Conservation (phyloP, 2,797 vertebrate species). For the Sandelia bainsii region DNA sequence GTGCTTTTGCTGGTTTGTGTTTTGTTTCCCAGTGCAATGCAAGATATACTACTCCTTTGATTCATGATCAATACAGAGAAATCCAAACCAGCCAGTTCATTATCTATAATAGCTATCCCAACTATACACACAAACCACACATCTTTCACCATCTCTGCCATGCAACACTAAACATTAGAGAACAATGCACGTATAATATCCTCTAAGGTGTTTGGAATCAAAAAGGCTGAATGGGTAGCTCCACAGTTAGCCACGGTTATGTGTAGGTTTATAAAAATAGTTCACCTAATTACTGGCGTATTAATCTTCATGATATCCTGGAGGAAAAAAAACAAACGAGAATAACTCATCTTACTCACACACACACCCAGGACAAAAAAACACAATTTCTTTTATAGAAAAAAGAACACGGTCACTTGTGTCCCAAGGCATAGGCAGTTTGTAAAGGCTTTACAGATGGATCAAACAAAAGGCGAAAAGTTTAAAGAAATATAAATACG, state of each 20-base stretch:
- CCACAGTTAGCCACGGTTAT: not conserved
- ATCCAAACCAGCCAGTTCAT: constrained; percentile 20
- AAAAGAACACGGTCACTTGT: constrained; percentile 9
- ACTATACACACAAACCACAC: not conserved
- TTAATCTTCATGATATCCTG: constrained; percentile 21
- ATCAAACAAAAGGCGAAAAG: constrained; percentile 14
- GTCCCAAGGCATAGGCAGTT: constrained; percentile 10
- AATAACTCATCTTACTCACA: constrained; percentile 6
- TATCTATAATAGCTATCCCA: constrained; percentile 28
- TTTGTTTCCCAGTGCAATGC: constrained; percentile 15
- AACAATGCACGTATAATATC: not conserved
- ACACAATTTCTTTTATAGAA: not conserved
- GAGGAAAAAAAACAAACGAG: not conserved
- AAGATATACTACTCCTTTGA: constrained; percentile 10
- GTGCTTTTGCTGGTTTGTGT: constrained; percentile 1
- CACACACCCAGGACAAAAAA: constrained; percentile 10
- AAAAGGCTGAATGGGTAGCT: not conserved
- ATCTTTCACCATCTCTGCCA: not conserved
- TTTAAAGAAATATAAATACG: constrained; percentile 13
- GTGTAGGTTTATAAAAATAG: not conserved
- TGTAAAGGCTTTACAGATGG: constrained; percentile 13
- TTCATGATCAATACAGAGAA: constrained; percentile 25
- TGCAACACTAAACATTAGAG: not conserved
- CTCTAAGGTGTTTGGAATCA: not conserved
- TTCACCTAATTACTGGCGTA: constrained; percentile 7